Conservation (phyloP, 2,113 vertebrate genomes). For the Ochotona curzoniae region DNA sequence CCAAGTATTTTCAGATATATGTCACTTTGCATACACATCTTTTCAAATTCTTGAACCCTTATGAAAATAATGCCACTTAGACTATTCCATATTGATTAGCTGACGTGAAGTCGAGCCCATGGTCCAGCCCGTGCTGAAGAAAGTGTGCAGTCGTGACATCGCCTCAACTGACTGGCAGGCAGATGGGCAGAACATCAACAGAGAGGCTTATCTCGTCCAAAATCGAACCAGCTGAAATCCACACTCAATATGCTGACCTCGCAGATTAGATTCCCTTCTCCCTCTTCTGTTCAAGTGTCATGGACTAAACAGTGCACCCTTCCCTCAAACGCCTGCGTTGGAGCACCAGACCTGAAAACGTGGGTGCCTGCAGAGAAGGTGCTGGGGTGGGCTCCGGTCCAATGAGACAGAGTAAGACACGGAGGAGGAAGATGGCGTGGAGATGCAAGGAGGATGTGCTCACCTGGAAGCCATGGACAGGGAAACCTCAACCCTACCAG, state of each 20-base stretch:
- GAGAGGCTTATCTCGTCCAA: neutral
- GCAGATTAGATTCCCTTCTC: neutral
- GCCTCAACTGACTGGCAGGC: neutral
- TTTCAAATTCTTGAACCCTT: too few relatives aligned
- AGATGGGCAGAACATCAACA: neutral
- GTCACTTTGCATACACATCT: neutral
- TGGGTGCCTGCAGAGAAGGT: too few relatives aligned
- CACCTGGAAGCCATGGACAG: neutral
- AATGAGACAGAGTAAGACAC: neutral
- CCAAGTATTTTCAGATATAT: neutral
- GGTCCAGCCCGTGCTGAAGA: neutral
- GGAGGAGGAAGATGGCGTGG: neutral
- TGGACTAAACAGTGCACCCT: neutral
- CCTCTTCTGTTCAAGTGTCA: neutral
- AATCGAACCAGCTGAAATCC: neutral
- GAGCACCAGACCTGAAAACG: too few relatives aligned
- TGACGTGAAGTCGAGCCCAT: neutral
- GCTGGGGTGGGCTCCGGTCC: neutral
- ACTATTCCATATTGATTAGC: too few relatives aligned
- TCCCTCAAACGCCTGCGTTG: neutral
- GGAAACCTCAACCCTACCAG: neutral
- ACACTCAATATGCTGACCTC: neutral
- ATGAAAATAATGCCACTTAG: too few relatives aligned
- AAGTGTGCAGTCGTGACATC: neutral
- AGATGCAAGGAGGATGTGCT: neutral